Conservation (phyloP, 2,888 invertebrate genomes). For the Parnassius glacialis region DNA sequence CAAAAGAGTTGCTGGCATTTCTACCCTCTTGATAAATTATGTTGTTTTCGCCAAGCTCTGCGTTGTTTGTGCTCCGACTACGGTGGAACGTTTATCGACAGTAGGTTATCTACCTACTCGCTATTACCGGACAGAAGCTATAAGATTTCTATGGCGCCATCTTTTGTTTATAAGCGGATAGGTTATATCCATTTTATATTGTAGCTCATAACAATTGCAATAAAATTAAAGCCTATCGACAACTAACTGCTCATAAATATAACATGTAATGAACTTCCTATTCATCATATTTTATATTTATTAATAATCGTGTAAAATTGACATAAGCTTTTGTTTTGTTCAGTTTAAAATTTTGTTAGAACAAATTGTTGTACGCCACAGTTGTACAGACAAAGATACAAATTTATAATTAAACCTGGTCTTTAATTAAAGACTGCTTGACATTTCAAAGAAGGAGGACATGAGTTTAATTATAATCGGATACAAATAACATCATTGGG, state of each 20-base stretch:
- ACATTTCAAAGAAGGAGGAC: constrained; percentile 80
- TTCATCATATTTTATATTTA: no score
- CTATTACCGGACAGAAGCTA: constrained; percentile 27
- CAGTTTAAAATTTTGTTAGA: not conserved
- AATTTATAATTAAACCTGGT: constrained; percentile 63
- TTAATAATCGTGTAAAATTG: not conserved
- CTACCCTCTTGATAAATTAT: constrained; percentile 75
- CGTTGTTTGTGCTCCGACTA: constrained; percentile 59
- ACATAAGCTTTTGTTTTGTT: not conserved
- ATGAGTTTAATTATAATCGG: constrained; percentile 75
- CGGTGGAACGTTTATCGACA: constrained; percentile 40
- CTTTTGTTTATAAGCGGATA: constrained; percentile 22
- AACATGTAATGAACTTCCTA: no score
- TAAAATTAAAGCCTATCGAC: not conserved
- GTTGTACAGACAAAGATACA: constrained; percentile 28
- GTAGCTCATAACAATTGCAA: not conserved
- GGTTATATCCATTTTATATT: constrained; percentile 9
- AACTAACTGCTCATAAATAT: no score
- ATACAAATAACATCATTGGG: constrained; percentile 78
- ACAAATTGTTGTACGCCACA: constrained; percentile 14
- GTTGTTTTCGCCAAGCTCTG: constrained; percentile 73
- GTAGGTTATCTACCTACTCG: constrained; percentile 17
- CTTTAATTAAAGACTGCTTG: constrained; percentile 78
- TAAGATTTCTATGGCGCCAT: constrained; percentile 30
- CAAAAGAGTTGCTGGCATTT: constrained; percentile 60